Conservation (phyloP, 2,113 vertebrate species). For the Colius striatus region DNA sequence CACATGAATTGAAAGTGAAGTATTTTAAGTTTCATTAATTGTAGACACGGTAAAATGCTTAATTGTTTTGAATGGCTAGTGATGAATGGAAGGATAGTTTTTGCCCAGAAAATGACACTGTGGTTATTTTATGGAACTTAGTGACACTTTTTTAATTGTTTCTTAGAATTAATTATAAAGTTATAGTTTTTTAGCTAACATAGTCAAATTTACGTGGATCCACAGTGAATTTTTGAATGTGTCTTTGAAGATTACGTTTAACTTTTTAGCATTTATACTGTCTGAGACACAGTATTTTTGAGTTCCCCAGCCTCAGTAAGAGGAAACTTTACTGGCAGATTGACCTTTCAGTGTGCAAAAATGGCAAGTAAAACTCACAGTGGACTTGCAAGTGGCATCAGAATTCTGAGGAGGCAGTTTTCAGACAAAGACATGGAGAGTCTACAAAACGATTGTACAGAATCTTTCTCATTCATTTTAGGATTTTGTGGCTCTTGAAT, state of each 20-base stretch:
- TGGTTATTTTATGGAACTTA: background rate
- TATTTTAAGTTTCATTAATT: slow-evolving; percentile 52
- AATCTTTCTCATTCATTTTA: slow-evolving; percentile 11
- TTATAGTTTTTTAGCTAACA: background rate
- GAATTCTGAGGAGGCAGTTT: slow-evolving; percentile 25
- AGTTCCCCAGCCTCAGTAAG: background rate
- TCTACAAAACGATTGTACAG: background rate
- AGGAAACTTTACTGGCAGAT: background rate
- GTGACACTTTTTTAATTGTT: background rate
- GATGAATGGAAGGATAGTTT: background rate
- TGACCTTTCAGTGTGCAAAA: background rate
- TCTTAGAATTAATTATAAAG: background rate
- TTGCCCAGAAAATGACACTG: background rate
- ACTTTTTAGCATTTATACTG: background rate
- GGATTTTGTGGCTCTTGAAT: background rate
- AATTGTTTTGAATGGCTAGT: slow-evolving; percentile 20
- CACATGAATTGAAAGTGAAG: slow-evolving; percentile 37
- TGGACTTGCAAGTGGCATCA: background rate
- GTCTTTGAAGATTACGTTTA: slow-evolving; percentile 15
- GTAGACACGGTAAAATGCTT: slow-evolving; percentile 1
- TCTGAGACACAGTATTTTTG: slow-evolving; percentile 1
- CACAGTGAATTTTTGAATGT: slow-evolving; percentile 38
- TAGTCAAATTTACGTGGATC: background rate
- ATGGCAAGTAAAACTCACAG: background rate
- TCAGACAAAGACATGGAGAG: background rate